These are phyloP conservation scores for Myotis brandtii DNA, from an alignment of 2,113 vertebrate genomes.

Conservation along the genomic window DNA sequence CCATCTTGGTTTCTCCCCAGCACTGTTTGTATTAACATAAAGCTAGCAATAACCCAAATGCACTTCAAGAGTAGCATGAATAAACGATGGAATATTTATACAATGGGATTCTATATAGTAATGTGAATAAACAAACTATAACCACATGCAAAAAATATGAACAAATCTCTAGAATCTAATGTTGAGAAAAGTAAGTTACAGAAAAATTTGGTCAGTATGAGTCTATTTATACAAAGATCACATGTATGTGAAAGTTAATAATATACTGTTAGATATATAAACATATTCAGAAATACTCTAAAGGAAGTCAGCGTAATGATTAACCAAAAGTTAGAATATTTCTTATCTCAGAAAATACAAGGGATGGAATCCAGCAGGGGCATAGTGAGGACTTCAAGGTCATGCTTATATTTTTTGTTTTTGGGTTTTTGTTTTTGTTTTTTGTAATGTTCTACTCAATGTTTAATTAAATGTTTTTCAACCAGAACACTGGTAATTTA, in stretches of 20 bases:
- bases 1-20: not conserved
- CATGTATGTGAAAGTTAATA: slow-evolving; percentile 5
- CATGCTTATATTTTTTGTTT: not conserved
- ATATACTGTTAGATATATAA: slow-evolving; percentile 24
- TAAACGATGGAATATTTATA: not conserved
- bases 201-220: not conserved
- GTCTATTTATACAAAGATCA: not conserved
- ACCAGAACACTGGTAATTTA: slow-evolving; percentile 9
- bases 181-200: not conserved
- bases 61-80: not conserved
- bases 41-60: slow-evolving; percentile 11
- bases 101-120: not conserved
- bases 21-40: not conserved
- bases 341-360: not conserved
- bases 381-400: not conserved
- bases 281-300: not conserved
- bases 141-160: not conserved
- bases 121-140: not conserved
- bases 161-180: slow-evolving; percentile 22
- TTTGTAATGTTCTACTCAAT: not conserved
- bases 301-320: slow-evolving; percentile 1
- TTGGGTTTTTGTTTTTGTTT: not conserved
- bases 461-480: slow-evolving; percentile 50
- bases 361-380: not conserved
- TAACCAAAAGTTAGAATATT: not conserved